These are phyloP conservation scores for Bombyx mori DNA, from an alignment of 1,140 invertebrate species.

Conservation along the genomic window ASM3026992v2 NC_085111.1:2744001-2744500, in stretches of 20 bases:
- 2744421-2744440: constrained; percentile 41
- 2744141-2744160: too few species aligned
- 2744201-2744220: too few species aligned
- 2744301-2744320: neutral
- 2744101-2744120: too few species aligned
- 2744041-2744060: too few species aligned
- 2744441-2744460: constrained; percentile 2
- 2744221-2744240: neutral
- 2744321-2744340: constrained; percentile 12
- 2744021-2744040: too few species aligned
- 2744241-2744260: neutral
- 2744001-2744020: too few species aligned
- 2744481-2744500: constrained; percentile 28
- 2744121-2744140: too few species aligned
- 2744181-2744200: too few species aligned
- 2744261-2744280: neutral
- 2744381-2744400: constrained; percentile 33
- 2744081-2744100: too few species aligned
- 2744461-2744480: constrained; percentile 26
- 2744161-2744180: too few species aligned
- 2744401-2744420: constrained; percentile 24
- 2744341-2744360: constrained; percentile 19
- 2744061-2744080: too few species aligned
- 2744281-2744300: constrained; percentile 1
- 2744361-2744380: constrained; percentile 24